These are phyloP conservation scores for Xenops minutus DNA, from an alignment of 2,797 vertebrate species.

Conservation along the genomic window DNA sequence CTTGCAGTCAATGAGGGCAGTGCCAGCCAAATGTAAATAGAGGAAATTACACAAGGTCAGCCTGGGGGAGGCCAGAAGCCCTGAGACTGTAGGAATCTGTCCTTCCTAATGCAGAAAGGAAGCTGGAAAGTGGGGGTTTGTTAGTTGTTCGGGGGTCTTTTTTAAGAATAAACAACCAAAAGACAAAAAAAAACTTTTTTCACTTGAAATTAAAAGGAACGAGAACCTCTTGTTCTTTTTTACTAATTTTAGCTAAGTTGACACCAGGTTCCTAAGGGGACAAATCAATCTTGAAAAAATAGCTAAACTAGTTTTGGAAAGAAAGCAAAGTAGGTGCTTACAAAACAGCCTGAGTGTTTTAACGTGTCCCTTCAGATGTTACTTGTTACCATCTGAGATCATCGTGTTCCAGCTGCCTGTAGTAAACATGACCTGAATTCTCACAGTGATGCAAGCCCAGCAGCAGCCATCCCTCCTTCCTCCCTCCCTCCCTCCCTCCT, in stretches of 20 bases:
- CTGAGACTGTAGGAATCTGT: background rate
- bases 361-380: conserved; percentile 53
- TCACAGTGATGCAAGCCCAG: background rate
- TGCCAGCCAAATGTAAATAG: conserved; percentile 21
- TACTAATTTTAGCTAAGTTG: background rate
- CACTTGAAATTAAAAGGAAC: background rate
- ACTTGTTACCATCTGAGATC: conserved; percentile 65
- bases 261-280: background rate
- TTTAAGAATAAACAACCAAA: background rate
- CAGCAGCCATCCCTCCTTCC: background rate
- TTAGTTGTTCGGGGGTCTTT: background rate
- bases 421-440: conserved; percentile 66
- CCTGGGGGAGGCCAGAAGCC: background rate
- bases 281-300: background rate
- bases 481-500: background rate
- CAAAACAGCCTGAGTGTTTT: conserved; percentile 30
- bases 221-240: background rate
- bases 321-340: conserved; percentile 52
- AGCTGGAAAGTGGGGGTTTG: background rate
- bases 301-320: background rate
- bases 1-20: background rate
- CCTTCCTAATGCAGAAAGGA: background rate
- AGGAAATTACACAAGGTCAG: conserved; percentile 49
- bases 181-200: background rate
- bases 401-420: conserved; percentile 53